Conservation (phyloP, 1,140 invertebrate genomes). For the Solenopsis fugax region DNA sequence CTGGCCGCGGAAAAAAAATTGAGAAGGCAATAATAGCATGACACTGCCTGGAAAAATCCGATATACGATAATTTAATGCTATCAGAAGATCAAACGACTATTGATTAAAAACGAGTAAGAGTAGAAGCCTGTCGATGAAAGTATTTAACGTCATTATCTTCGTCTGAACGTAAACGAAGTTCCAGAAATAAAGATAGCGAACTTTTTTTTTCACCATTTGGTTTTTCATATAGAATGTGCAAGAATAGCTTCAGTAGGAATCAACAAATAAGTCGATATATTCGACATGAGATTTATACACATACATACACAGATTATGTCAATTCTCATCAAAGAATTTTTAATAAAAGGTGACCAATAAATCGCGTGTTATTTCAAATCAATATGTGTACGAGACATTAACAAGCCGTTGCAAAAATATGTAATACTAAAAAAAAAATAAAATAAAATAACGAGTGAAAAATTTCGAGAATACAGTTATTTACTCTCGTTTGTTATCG, state of each 20-base stretch:
- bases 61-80: slow-evolving; percentile 52
- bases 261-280: slow-evolving; percentile 8
- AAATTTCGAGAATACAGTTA: not conserved
- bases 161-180: slow-evolving; percentile 9
- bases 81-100: slow-evolving; percentile 46
- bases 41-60: slow-evolving; percentile 38
- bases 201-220: not conserved
- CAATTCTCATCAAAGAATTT: not conserved
- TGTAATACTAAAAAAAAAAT: not conserved
- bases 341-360: not conserved
- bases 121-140: slow-evolving; percentile 35
- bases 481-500: not conserved
- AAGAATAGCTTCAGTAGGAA: not conserved
- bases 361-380: not conserved
- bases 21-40: slow-evolving; percentile 35
- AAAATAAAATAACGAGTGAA: slow-evolving; percentile 22
- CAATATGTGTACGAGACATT: not conserved
- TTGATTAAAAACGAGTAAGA: slow-evolving; percentile 48
- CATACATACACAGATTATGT: not conserved
- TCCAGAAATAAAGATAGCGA: slow-evolving; percentile 21
- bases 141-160: slow-evolving; percentile 36
- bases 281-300: not conserved
- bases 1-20: not conserved
- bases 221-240: not conserved
- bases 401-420: not conserved